Percentiles rank a stretch among this genome's conserved stretches.
phyloP scores from a whole-genome alignment of 2,888 invertebrate genomes.

The Agonopterix alstromeriana region DNA sequence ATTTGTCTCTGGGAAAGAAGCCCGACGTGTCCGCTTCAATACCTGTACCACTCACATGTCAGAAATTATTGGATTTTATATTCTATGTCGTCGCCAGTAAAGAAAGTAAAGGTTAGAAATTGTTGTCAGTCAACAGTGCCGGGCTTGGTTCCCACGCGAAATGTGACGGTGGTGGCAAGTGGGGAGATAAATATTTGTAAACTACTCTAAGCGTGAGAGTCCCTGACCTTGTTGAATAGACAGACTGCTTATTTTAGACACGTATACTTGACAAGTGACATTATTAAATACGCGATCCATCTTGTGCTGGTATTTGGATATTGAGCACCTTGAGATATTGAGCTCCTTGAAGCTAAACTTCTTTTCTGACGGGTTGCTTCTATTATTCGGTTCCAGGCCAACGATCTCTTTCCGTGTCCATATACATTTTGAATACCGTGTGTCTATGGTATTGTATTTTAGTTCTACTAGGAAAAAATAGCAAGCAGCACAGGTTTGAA shows the following conservation, averaged over 20 bases:
- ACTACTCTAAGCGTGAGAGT: constrained; percentile 34
- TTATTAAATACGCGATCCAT: constrained; percentile 3
- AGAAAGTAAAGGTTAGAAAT: constrained; percentile 6
- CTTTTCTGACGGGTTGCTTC: no score
- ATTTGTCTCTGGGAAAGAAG: constrained; percentile 43
- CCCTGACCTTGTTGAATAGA: constrained; percentile 43
- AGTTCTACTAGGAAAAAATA: no score
- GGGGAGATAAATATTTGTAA: constrained; percentile 69
- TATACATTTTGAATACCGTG: no score
- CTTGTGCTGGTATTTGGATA: constrained; percentile 2
- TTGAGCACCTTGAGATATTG: neutral
- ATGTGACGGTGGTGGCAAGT: constrained; percentile 54
- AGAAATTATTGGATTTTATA: constrained; percentile 5
- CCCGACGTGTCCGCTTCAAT: constrained; percentile 19
- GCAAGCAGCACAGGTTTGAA: no score
- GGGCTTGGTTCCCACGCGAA: constrained; percentile 61
- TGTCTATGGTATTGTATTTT: no score
- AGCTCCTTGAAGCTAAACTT: no score
- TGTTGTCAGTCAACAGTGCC: neutral
- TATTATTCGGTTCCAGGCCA: no score
- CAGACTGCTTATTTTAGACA: constrained; percentile 3
- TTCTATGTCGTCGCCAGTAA: constrained; percentile 3
- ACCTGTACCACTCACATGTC: constrained; percentile 9
- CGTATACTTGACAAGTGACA: constrained; percentile 2
- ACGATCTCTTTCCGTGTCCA: no score